These are phyloP conservation scores for Muscicapa adusta DNA, from an alignment of 2,113 vertebrate genomes.

Conservation along the genomic window DNA sequence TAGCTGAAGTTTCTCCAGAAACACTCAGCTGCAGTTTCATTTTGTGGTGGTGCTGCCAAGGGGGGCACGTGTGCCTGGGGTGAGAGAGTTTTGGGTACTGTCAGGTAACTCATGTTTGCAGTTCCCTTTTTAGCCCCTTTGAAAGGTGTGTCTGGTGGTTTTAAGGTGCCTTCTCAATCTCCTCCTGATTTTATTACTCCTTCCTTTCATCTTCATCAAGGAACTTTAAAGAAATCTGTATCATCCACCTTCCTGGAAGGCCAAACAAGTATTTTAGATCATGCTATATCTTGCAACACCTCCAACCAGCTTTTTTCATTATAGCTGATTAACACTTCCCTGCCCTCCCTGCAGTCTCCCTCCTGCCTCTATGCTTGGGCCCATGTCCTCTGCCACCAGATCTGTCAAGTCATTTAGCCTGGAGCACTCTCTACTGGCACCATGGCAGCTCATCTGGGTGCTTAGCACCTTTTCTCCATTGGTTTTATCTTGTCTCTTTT, in stretches of 20 bases:
- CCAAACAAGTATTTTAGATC: neutral
- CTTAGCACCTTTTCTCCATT: neutral
- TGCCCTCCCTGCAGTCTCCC: neutral
- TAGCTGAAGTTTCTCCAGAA: neutral
- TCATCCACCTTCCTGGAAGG: neutral
- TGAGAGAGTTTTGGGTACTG: neutral
- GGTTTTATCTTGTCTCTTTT: neutral
- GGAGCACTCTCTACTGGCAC: rapidly evolving
- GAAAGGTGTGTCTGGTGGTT: neutral
- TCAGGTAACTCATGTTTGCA: neutral
- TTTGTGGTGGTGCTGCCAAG: neutral
- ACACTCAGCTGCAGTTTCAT: neutral
- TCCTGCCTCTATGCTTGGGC: neutral
- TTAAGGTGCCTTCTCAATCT: neutral
- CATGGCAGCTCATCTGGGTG: rapidly evolving
- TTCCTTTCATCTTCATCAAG: neutral
- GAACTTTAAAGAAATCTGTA: neutral
- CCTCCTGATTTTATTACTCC: neutral
- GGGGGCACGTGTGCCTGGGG: rapidly evolving
- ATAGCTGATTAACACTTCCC: neutral
- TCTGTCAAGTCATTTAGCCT: neutral
- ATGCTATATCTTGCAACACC: neutral
- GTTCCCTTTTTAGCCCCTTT: neutral
- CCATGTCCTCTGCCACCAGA: neutral
- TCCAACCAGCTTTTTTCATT: neutral